A percentile compares a stretch with the other conserved stretches of the same genome.
These are phyloP conservation scores for Cyphomyrus plagiostoma DNA, from an alignment of 2,113 vertebrate species.

Conservation along the genomic window DNA sequence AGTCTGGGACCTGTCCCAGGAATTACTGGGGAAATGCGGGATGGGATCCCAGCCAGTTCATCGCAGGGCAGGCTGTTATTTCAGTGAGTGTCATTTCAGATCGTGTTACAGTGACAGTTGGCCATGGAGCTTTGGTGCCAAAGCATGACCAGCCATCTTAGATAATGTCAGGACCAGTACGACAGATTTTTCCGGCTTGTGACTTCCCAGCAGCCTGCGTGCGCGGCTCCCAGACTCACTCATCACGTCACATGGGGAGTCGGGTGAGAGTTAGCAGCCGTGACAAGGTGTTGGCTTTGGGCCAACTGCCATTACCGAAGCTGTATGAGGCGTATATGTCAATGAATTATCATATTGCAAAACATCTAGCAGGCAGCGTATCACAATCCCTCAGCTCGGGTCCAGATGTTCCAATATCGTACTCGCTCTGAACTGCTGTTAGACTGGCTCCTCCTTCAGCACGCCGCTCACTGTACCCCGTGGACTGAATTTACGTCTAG, in stretches of 20 bases:
- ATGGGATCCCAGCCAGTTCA: neutral
- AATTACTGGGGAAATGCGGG: neutral
- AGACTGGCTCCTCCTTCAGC: neutral
- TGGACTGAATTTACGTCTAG: neutral
- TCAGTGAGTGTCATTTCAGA: neutral
- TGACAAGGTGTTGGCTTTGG: neutral
- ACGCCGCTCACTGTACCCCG: neutral
- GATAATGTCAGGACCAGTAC: neutral
- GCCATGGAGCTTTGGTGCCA: neutral
- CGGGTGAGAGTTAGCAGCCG: neutral
- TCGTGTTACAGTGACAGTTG: neutral
- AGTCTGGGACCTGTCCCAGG: neutral
- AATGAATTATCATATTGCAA: neutral
- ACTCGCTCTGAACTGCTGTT: neutral
- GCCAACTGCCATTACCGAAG: neutral
- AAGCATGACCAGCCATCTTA: neutral
- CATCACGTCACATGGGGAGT: neutral
- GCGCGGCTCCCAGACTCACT: neutral
- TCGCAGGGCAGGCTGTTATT: neutral
- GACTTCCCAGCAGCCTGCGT: neutral
- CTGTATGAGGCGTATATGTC: neutral
- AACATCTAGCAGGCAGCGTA: neutral
- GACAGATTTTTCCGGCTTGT: constrained; percentile 1
- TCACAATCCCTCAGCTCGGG: neutral
- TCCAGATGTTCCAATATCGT: neutral